A percentile compares a stretch with the other conserved stretches of the same genome.
Evolutionary conservation across 2,113 vertebrate species (phyloP).

Genomic region (Sinocyclocheilus anshuiensis): DNA sequence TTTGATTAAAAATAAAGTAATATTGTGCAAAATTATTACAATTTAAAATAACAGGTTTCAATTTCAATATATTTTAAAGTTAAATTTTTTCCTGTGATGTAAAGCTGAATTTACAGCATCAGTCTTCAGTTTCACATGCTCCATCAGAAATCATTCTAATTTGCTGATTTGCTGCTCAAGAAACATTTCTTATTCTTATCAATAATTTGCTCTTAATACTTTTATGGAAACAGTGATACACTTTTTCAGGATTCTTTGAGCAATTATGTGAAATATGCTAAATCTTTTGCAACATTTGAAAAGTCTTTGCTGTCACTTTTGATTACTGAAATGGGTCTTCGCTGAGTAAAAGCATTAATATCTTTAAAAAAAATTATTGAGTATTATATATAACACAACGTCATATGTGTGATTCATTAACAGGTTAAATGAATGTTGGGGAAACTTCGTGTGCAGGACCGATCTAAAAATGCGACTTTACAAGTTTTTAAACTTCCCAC

Average conservation of each 20-base stretch:
- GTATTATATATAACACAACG: not conserved
- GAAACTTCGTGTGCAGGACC: not conserved
- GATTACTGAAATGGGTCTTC: not conserved
- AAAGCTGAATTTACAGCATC: not conserved
- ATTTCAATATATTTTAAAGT: not conserved
- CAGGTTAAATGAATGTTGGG: not conserved
- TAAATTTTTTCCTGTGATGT: not conserved
- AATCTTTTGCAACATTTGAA: not conserved
- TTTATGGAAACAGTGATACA: not conserved
- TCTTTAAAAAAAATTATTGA: not conserved
- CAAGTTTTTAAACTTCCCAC: slow-evolving; percentile 4
- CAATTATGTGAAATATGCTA: no score
- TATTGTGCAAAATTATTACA: not conserved
- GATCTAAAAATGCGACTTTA: slow-evolving; percentile 1
- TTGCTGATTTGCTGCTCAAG: not conserved
- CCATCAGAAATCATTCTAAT: not conserved
- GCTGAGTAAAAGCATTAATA: not conserved
- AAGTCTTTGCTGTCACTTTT: not conserved
- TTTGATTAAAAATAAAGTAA: not conserved
- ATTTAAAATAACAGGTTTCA: not conserved
- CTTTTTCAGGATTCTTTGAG: not conserved
- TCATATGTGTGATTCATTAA: not conserved
- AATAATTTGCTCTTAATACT: not conserved
- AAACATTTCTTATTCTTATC: not conserved
- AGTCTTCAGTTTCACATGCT: not conserved